Evolutionary conservation across 2,888 invertebrate genomes (phyloP).

Genomic region (Melipona bicolor): DNA sequence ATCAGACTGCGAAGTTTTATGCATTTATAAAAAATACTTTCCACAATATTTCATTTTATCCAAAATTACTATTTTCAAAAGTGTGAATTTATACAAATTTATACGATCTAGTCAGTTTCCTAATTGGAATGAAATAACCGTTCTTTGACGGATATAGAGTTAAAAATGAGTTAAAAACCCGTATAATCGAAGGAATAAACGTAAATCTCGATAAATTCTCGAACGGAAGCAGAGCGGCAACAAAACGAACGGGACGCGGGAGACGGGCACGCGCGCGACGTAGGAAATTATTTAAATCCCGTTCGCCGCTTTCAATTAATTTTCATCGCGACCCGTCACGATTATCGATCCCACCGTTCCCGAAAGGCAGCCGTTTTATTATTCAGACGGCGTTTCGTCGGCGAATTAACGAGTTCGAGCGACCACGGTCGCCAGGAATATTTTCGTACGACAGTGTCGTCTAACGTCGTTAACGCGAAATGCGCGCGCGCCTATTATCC

Average conservation of each 20-base stretch:
- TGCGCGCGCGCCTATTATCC: conserved; percentile 37
- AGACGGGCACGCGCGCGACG: neutral
- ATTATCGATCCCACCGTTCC: conserved; percentile 26
- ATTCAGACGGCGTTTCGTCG: conserved; percentile 15
- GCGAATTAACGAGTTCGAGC: conserved; percentile 29
- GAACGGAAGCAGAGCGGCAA: neutral
- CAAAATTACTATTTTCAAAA: no score
- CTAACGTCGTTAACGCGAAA: conserved; percentile 19
- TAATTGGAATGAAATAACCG: no score
- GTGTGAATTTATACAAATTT: no score
- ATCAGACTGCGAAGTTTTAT: no score
- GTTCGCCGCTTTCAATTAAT: conserved; percentile 34
- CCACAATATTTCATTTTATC: no score
- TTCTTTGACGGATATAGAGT: neutral
- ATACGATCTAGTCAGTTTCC: no score
- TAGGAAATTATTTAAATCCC: conserved; percentile 37
- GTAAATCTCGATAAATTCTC: conserved; percentile 1
- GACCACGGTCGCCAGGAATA: conserved; percentile 17
- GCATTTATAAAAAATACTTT: no score
- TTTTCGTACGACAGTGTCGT: conserved; percentile 21
- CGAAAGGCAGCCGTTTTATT: conserved; percentile 11
- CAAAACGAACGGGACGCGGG: neutral
- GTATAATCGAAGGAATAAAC: neutral
- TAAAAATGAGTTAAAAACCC: neutral
- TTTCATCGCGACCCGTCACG: conserved; percentile 19